Percentiles rank a stretch among this genome's conserved stretches.
These are phyloP conservation scores for Tribolium castaneum DNA, from an alignment of 1,140 invertebrate species.

Conservation along the genomic window DNA sequence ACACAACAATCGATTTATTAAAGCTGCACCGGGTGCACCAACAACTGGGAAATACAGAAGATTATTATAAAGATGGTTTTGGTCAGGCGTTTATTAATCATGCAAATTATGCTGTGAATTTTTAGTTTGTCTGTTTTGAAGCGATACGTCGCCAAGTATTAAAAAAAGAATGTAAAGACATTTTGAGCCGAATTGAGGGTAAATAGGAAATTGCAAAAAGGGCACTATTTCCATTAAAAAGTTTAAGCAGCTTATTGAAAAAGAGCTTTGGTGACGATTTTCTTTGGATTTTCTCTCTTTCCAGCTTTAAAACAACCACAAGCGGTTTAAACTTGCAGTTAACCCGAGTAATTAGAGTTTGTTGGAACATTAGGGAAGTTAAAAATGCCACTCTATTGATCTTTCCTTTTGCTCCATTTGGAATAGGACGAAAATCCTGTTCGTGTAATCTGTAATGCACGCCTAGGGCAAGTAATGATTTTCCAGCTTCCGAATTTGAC, in stretches of 20 bases:
- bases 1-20: not conserved
- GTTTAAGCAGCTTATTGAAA: not conserved
- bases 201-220: no score
- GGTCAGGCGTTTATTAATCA: no score
- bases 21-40: not conserved
- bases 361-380: no score
- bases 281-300: not conserved
- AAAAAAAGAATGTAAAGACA: no score
- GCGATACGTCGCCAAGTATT: no score
- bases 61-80: no score
- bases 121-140: no score
- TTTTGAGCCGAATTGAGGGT: no score
- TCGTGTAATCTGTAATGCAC: not conserved
- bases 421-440: not conserved
- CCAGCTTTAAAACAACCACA: not conserved
- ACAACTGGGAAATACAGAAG: no score
- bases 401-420: not conserved
- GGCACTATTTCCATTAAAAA: not conserved
- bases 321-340: not conserved
- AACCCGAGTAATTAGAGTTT: not conserved
- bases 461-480: not conserved
- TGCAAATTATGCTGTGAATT: no score
- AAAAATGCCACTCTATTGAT: not conserved
- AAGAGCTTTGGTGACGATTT: not conserved
- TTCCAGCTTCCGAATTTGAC: slow-evolving; percentile 29